phyloP scores from a whole-genome alignment of 2,113 vertebrate genomes.

The Rhinoderma darwinii region DNA sequence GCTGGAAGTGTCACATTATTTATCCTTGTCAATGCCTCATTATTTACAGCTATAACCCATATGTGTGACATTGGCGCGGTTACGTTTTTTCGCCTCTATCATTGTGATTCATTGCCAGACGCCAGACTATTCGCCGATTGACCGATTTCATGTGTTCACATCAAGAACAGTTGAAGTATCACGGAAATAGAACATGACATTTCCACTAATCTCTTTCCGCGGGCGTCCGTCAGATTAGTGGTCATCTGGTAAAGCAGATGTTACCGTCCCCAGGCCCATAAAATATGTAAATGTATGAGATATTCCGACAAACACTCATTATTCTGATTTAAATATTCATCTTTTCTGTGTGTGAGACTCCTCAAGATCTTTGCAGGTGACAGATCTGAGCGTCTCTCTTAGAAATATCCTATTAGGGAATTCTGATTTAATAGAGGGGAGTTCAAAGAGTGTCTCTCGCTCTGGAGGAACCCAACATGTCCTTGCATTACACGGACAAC shows the following conservation, averaged over 20 bases:
- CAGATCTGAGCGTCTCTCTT: not conserved
- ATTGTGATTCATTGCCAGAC: not conserved
- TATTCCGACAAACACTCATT: not conserved
- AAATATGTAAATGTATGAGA: constrained; percentile 9
- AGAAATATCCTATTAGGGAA: too few species aligned
- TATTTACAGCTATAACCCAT: too few species aligned
- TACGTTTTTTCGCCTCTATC: not conserved
- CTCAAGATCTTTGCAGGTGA: not conserved
- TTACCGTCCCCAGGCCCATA: not conserved
- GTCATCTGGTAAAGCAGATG: constrained; percentile 34
- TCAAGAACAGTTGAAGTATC: not conserved
- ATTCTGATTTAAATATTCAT: not conserved
- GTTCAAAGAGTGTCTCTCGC: too few species aligned
- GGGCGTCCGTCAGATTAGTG: not conserved
- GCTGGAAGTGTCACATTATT: too few species aligned
- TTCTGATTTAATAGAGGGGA: too few species aligned
- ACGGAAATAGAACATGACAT: not conserved
- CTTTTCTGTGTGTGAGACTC: not conserved
- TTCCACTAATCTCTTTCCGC: not conserved
- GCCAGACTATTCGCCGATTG: not conserved
- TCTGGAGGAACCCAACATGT: too few species aligned
- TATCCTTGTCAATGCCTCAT: too few species aligned
- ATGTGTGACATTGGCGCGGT: not conserved
- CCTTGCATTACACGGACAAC: too few species aligned
- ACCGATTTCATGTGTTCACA: not conserved